Percentiles rank a stretch among this genome's conserved stretches.
Evolutionary conservation across 2,797 vertebrate species (phyloP).

Genomic region (Gallirallus australis): DNA sequence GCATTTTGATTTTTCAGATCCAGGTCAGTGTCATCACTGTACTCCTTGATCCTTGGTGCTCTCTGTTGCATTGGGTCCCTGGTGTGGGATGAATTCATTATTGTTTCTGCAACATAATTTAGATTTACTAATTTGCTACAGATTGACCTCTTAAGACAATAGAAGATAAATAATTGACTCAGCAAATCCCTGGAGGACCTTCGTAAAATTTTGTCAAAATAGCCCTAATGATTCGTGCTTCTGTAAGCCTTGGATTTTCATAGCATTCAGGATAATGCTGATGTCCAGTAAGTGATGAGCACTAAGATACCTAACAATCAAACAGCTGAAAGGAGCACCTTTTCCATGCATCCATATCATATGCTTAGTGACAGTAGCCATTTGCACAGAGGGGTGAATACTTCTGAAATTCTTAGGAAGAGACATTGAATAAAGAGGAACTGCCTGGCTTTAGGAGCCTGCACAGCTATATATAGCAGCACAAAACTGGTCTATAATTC

Average conservation of each 20-base stretch:
- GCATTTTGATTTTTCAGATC: background rate
- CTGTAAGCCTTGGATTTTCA: background rate
- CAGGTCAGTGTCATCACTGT: background rate
- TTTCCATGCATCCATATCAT: background rate
- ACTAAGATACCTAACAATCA: background rate
- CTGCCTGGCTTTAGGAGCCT: conserved; percentile 9
- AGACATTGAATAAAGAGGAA: background rate
- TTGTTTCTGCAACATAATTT: background rate
- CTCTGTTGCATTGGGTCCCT: background rate
- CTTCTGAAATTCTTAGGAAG: conserved; percentile 28
- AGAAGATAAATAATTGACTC: background rate
- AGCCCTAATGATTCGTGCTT: background rate
- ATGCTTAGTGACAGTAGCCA: background rate
- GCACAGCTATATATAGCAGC: conserved; percentile 15
- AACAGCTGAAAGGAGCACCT: background rate
- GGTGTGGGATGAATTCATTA: background rate
- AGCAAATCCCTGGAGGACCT: background rate
- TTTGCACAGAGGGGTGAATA: background rate
- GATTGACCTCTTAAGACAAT: conserved; percentile 19
- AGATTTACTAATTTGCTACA: conserved; percentile 14
- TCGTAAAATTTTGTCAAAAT: background rate
- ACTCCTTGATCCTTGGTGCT: background rate
- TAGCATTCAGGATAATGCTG: background rate
- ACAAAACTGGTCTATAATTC: conserved; percentile 53
- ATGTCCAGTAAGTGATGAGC: background rate